These are phyloP conservation scores for Montipora foliosa DNA, from an alignment of 64 coral and sea anemone genomes.

Conservation along the genomic window DNA sequence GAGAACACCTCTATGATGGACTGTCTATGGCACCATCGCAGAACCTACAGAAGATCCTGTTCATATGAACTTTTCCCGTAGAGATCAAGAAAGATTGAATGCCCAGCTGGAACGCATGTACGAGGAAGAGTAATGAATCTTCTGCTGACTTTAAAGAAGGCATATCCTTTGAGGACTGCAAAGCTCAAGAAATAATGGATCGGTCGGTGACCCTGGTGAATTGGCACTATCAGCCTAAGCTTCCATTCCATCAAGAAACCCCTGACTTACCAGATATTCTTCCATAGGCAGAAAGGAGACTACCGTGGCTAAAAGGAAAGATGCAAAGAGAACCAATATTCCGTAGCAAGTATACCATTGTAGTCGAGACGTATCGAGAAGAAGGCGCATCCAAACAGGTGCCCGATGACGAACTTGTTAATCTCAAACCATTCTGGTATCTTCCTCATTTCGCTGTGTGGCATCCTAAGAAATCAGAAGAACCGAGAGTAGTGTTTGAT, in stretches of 20 bases:
- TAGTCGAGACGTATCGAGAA: conserved; percentile 50
- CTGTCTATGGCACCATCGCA: conserved; percentile 60
- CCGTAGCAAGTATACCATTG: conserved; percentile 35
- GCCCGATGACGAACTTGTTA: background rate
- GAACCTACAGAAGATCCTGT: background rate
- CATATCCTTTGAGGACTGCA: background rate
- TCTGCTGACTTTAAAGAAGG: background rate
- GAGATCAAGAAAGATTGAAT: background rate
- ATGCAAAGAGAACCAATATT: conserved; percentile 63
- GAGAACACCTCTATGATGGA: background rate
- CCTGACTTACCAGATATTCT: conserved; percentile 75
- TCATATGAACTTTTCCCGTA: background rate
- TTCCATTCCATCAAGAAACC: conserved; percentile 72
- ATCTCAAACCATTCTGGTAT: background rate
- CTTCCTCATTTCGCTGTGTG: background rate
- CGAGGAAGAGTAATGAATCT: background rate
- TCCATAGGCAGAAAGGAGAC: conserved; percentile 52
- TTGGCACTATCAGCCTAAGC: conserved; percentile 63
- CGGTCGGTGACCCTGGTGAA: conserved; percentile 38
- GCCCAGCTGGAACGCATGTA: background rate
- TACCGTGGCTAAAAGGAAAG: conserved; percentile 57
- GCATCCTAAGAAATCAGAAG: conserved; percentile 46
- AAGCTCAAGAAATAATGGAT: conserved; percentile 54
- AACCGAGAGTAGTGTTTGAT: too few relatives aligned
- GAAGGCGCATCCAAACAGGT: background rate